A percentile compares a stretch with the other conserved stretches of the same genome.
Evolutionary conservation across 2,113 vertebrate species (phyloP).

Genomic region (Corynorhinus townsendii): DNA sequence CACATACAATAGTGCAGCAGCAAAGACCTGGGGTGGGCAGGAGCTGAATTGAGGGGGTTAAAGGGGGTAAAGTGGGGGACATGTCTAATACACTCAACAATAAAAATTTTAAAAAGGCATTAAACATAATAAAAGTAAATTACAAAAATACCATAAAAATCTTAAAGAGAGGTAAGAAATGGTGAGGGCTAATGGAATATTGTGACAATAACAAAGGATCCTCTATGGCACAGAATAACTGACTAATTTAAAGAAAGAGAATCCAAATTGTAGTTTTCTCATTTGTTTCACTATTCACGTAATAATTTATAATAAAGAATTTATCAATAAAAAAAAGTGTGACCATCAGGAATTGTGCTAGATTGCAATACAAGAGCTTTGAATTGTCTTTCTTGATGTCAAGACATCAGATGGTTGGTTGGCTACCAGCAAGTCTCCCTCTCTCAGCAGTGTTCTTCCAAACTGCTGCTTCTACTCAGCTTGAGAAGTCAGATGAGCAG

Average conservation of each 20-base stretch:
- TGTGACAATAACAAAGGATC: background rate
- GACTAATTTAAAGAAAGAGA: background rate
- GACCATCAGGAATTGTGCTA: background rate
- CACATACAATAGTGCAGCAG: too few species aligned
- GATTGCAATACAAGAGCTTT: background rate
- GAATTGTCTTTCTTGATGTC: background rate
- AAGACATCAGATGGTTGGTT: background rate
- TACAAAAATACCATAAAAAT: background rate
- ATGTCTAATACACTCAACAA: too few species aligned
- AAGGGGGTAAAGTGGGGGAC: too few species aligned
- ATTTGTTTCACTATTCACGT: background rate
- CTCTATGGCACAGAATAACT: background rate
- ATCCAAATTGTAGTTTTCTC: background rate
- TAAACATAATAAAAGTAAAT: background rate
- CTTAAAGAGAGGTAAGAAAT: background rate
- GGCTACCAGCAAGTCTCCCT: background rate
- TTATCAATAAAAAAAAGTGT: background rate
- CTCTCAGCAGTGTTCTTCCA: background rate
- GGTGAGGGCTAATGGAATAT: background rate
- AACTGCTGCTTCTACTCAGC: background rate
- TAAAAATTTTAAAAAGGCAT: background rate
- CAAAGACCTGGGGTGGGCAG: too few species aligned
- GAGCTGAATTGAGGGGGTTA: too few species aligned
- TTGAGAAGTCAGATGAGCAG: background rate
- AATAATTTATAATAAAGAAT: background rate